Base-by-base conservation (phyloP, 2,113 vertebrate species). In the Scortum barcoo region DNA sequence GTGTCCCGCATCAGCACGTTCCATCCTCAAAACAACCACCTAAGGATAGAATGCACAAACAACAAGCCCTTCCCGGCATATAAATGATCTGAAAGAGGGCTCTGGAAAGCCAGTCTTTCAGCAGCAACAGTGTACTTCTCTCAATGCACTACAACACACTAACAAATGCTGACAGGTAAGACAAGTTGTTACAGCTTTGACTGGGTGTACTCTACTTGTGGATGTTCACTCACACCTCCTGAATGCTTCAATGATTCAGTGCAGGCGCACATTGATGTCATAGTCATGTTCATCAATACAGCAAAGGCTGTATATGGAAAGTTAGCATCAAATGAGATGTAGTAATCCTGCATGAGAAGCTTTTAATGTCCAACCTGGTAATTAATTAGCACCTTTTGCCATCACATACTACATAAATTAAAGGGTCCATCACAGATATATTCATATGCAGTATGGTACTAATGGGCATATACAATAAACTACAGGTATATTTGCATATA, bases 151-250 rank as follows among this genome's bases (percentile, higher is more conserved):
- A 75, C 54, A 48, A 48, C 22, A 62, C 44, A 71, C 74, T 65
- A 80, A 70, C 44, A 86, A 66, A 51, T 24, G 69, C 51, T 61
- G 74, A 81, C 66, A 87, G 56, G 33, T 57, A 80, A 48, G 67
- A 84, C 46, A 65, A 71, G 69, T 66, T 88, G 86, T 72, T 79
- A 62, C 44, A 73, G 83, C 71, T 78, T 24, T 62, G 83, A 79
- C 83, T 54, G 72, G 46, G 30, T 65, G 17, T 33, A 22, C 57
- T 75, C 40, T 10, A 53, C 42, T 61, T 38, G n/a, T 19, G 62
- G 62, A 73, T 24, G 50, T 67, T 76, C 65, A 68, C 40, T 76
- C 22, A 20, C 75, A 56, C 66, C 54, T 65, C 28, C 28, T 65
- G 48, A 83, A 80, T 85, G 42, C 62, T 71, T 76, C 44, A 72